Conservation (phyloP, 2,113 vertebrate genomes). For the Centropus unirufus region DNA sequence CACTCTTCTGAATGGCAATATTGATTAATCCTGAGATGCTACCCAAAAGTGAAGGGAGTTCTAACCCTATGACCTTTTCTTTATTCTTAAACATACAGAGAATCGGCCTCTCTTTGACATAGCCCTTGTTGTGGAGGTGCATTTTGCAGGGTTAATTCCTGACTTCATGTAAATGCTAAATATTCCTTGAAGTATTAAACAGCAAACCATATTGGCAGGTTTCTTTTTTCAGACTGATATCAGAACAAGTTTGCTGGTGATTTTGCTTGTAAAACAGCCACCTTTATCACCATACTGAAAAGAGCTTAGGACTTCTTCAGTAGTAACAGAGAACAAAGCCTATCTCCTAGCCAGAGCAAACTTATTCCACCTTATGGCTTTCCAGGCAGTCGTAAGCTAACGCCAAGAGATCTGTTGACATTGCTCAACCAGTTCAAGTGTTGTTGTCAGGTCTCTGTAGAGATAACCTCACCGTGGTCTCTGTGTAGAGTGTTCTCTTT, state of each 20-base stretch:
- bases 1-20: background rate
- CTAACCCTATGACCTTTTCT: background rate
- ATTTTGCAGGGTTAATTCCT: background rate
- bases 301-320: background rate
- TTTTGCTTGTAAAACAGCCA: background rate
- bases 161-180: background rate
- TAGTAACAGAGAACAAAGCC: background rate
- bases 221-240: background rate
- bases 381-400: background rate
- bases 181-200: background rate
- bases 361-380: background rate
- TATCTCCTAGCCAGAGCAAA: background rate
- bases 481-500: background rate
- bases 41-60: background rate
- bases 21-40: background rate
- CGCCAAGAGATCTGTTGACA: background rate
- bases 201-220: background rate
- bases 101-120: background rate
- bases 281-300: background rate
- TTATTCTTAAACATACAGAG: background rate
- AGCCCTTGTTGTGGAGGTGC: background rate
- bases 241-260: background rate
- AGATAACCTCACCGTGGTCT: background rate
- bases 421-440: background rate
- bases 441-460: accelerated